Evolutionary conservation across 2,888 invertebrate species (phyloP).

Genomic region (Tenthredo distinguenda): DNA sequence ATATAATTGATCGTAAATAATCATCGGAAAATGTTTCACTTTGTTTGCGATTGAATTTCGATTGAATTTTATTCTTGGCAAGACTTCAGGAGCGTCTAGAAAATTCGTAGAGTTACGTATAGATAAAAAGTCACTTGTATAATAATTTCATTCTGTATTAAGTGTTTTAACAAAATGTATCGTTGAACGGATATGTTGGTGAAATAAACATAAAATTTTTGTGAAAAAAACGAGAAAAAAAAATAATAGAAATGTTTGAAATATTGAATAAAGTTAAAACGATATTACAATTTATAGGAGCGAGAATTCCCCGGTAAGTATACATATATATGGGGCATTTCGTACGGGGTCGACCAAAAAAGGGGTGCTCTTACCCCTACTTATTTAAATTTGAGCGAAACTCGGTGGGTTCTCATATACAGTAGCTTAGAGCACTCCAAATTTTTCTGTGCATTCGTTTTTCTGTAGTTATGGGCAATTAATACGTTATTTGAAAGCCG

Average conservation of each 20-base stretch:
- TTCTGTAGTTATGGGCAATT: not conserved
- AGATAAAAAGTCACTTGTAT: not conserved
- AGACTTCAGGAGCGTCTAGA: not conserved
- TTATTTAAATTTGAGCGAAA: not conserved
- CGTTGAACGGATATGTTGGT: not conserved
- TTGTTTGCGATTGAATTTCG: not conserved
- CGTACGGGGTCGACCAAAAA: not conserved
- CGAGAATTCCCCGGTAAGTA: not conserved
- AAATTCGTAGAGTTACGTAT: not conserved
- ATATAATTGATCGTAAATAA: conserved; percentile 4
- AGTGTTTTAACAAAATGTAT: not conserved
- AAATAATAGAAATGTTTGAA: not conserved
- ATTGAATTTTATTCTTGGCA: not conserved
- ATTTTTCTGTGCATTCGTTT: not conserved
- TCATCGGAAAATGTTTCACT: not conserved
- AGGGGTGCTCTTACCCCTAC: not conserved
- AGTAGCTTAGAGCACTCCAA: not conserved
- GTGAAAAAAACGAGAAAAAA: not conserved
- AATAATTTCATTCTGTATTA: not conserved
- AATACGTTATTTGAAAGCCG: not conserved
- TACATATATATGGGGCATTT: conserved; percentile 2
- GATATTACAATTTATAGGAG: not conserved
- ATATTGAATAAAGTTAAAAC: conserved; percentile 2
- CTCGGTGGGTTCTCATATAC: not conserved
- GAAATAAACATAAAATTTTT: not conserved